A percentile compares a stretch with the other conserved stretches of the same genome.
These are phyloP conservation scores for Montifringilla adamsi DNA, from an alignment of 2,113 vertebrate species.

Conservation along the genomic window DNA sequence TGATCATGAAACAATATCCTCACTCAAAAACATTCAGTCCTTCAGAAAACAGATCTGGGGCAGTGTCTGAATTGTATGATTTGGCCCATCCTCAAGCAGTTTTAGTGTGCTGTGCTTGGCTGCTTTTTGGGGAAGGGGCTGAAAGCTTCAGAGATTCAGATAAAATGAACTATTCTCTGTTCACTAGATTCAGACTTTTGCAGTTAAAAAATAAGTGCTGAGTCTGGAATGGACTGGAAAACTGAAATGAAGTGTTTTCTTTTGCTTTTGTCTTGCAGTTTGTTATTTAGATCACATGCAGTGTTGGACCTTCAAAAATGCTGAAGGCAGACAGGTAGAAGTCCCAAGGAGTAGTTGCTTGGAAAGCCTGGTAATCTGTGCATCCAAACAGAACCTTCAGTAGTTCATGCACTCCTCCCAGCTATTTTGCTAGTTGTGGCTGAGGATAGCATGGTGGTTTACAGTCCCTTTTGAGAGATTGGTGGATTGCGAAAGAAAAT, in stretches of 20 bases:
- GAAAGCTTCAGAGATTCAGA: neutral
- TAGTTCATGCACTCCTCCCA: neutral
- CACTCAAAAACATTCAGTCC: neutral
- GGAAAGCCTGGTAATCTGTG: neutral
- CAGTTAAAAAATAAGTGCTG: neutral
- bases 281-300: neutral
- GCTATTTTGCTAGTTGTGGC: neutral
- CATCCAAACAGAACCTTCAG: neutral
- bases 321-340: neutral
- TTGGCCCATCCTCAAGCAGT: slow-evolving; percentile 25
- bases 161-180: neutral
- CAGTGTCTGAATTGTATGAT: slow-evolving; percentile 18
- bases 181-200: neutral
- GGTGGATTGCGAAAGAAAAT: slow-evolving; percentile 4
- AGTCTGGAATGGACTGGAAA: neutral
- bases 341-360: neutral
- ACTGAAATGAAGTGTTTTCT: neutral
- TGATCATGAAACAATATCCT: slow-evolving; percentile 23
- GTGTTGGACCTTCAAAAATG: neutral
- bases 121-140: slow-evolving; percentile 24
- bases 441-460: neutral
- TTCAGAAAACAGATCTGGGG: slow-evolving; percentile 5
- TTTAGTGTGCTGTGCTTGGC: slow-evolving; percentile 11
- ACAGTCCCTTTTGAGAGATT: neutral
- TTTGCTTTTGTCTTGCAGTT: neutral